Evolutionary conservation across 2,888 invertebrate species (phyloP), one percentile per base, ranked within the genome.

Genomic region (Dorcus parallelipipedus): DNA sequence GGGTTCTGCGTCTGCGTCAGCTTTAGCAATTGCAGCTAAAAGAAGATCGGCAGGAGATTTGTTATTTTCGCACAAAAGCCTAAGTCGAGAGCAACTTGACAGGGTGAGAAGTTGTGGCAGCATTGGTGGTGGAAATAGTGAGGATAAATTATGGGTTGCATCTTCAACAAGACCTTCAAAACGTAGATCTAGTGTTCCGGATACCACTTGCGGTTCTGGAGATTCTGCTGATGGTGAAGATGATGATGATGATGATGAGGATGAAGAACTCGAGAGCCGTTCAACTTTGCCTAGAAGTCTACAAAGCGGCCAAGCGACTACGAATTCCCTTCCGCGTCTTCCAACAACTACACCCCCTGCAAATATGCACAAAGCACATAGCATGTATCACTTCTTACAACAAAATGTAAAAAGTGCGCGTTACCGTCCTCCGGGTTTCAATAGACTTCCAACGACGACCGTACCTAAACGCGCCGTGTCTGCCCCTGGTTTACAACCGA

Each of bases 21-120:
- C 86, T 48, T 79, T 85, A 66, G 86, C 86, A 43, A 82, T 87
- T 75, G 90, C 91, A 9, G 86, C 91, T 57, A 88, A 89, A 74
- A 82, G 92, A 59, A 84, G 92, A 38, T 93, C 93, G 1, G 93
- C 93, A 49, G 92, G 92, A 48, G 93, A 92, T 73, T 81, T 93
- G 63, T 79, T 92, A 67, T 91, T 90, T 72, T 89, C 88, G 64
- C 90, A 89, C 63, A 87, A 88, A 69, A 90, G 89, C 69, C 85
- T 90, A 67, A 92, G 91, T 56, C 83, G 91, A 9, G 88, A 89
- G 72, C 88, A 89, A 63, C 73, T 89, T 60, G 89, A 89, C 70
- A 79, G 89, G 39, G 89, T 89, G 33, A 79, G 88, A 54, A 91
- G 91, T 73, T 93, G 93, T 74, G 93, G 93, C 9, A 91, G 91